A percentile compares a stretch with the other conserved stretches of the same genome.
Conservation (phyloP, 2,797 vertebrate species). For the Eupleurogrammus muticus region DNA sequence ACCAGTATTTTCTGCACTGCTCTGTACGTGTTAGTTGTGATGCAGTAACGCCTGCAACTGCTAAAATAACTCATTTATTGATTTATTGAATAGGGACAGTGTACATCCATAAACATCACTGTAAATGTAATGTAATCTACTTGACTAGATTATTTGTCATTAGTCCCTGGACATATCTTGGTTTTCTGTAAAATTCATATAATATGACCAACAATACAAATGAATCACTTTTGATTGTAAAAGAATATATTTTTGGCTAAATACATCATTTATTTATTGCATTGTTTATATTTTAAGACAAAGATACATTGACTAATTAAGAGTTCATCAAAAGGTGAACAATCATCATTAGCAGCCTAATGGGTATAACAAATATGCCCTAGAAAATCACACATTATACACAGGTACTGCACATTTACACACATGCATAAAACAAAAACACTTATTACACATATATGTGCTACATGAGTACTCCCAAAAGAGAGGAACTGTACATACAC, state of each 20-base stretch:
- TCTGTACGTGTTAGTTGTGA: too few relatives aligned
- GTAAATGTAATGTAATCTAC: slow-evolving; percentile 9
- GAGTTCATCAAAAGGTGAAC: background rate
- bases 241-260: too few relatives aligned
- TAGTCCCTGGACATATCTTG: background rate
- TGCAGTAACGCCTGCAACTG: too few relatives aligned
- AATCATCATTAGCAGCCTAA: too few relatives aligned
- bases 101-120: background rate
- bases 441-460: background rate
- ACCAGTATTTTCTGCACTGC: too few relatives aligned
- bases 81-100: background rate
- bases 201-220: background rate
- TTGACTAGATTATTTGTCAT: background rate
- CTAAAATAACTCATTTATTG: background rate
- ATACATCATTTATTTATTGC: background rate
- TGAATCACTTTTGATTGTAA: too few relatives aligned
- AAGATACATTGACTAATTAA: too few relatives aligned
- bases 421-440: background rate
- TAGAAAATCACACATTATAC: background rate
- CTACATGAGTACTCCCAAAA: background rate
- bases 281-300: background rate
- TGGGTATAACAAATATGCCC: too few relatives aligned
- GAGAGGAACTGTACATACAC: background rate
- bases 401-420: background rate
- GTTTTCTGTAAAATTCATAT: too few relatives aligned